These are phyloP conservation scores for Leptopilina drosophilae DNA, from an alignment of 2,888 invertebrate genomes.

Conservation along the genomic window DNA sequence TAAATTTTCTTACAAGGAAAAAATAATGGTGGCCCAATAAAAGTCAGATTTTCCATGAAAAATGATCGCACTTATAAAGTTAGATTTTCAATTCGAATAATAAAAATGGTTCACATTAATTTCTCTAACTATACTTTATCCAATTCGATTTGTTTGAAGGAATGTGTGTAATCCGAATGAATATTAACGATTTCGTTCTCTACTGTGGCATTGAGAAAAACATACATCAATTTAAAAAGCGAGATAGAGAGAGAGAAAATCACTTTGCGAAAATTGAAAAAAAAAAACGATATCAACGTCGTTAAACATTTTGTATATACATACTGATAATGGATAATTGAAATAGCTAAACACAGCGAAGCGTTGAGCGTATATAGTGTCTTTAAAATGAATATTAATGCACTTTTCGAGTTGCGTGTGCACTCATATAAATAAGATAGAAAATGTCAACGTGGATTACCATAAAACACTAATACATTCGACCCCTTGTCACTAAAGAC, in stretches of 20 bases:
- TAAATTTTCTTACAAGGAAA: too few relatives aligned
- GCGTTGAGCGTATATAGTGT: not conserved
- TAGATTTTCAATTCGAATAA: not conserved
- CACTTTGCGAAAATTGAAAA: constrained; percentile 25
- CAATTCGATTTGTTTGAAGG: constrained; percentile 32
- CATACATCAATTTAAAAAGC: constrained; percentile 28
- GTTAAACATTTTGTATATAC: constrained; percentile 25
- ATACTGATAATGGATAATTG: constrained; percentile 16
- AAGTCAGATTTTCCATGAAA: constrained; percentile 1
- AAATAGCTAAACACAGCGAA: constrained; percentile 16
- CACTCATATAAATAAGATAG: constrained; percentile 12
- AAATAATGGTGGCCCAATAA: not conserved
- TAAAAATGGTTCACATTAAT: constrained; percentile 16
- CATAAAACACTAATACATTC: constrained; percentile 25
- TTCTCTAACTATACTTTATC: not conserved
- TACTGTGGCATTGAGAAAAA: constrained; percentile 5
- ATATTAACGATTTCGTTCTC: constrained; percentile 31
- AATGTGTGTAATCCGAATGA: constrained; percentile 11
- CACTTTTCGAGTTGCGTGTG: constrained; percentile 7
- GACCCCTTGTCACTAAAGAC: not conserved
- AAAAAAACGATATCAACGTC: not conserved
- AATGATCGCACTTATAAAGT: not conserved
- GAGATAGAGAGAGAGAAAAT: not conserved
- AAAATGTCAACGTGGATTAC: not conserved
- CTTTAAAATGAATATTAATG: constrained; percentile 29